Conservation (phyloP, 2,113 vertebrate species). For the Eubucco bourcierii region DNA sequence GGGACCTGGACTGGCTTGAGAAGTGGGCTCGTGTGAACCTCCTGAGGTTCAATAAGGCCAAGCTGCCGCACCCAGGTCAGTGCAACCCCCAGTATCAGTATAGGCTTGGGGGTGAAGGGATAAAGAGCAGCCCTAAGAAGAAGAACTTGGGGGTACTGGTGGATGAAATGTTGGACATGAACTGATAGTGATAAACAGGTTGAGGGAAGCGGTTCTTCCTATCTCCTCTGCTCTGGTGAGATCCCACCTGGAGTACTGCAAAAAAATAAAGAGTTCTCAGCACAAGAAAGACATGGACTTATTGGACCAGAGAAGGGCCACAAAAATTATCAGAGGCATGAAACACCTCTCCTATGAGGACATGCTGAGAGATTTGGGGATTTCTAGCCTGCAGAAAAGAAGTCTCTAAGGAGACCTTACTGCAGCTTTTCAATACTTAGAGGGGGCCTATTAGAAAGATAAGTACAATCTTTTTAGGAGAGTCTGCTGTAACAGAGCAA, state of each 20-base stretch:
- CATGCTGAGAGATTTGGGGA: not conserved
- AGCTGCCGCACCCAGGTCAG: not conserved
- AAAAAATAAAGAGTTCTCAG: not conserved
- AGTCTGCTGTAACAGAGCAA: not conserved
- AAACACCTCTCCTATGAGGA: not conserved
- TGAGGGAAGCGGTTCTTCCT: not conserved
- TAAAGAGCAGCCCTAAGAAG: not conserved
- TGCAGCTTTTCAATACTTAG: not conserved
- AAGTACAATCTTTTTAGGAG: not conserved
- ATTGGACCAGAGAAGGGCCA: not conserved
- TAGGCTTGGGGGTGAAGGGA: not conserved
- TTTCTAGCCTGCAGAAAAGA: not conserved
- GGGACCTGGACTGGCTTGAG: not conserved
- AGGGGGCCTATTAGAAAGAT: not conserved
- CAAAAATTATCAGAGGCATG: not conserved
- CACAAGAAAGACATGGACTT: not conserved
- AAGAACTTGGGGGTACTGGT: not conserved
- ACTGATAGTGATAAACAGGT: too few relatives aligned
- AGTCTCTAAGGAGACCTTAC: not conserved
- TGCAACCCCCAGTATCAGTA: not conserved
- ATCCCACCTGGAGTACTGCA: not conserved
- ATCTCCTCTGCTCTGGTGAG: not conserved
- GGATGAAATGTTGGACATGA: not conserved
- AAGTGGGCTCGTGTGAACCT: too few relatives aligned
- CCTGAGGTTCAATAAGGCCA: not conserved